A percentile compares a stretch with the other conserved stretches of the same genome.
phyloP scores from a whole-genome alignment of 2,888 invertebrate species.

The Harmothoe impar region DNA sequence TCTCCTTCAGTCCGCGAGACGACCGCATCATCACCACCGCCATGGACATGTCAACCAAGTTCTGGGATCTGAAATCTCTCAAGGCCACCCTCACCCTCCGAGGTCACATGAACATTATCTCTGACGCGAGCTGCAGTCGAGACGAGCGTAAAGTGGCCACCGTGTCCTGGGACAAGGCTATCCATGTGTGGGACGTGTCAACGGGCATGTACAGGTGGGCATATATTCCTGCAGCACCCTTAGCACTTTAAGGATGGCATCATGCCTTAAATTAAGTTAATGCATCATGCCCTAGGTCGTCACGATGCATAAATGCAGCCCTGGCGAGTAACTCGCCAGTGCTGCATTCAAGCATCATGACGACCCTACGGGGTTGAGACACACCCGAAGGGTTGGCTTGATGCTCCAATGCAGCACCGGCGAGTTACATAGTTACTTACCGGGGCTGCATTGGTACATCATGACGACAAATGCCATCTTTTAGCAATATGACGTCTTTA shows the following conservation, averaged over 20 bases:
- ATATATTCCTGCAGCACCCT: not conserved
- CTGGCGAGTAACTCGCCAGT: too few relatives aligned
- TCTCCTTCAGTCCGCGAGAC: conserved; percentile 78
- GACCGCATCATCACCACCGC: conserved; percentile 82
- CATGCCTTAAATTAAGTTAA: too few relatives aligned
- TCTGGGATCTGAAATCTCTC: conserved; percentile 79
- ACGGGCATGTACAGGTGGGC: conserved; percentile 82
- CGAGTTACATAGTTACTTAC: too few relatives aligned
- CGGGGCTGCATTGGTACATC: too few relatives aligned
- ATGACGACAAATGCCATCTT: not conserved
- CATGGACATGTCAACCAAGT: conserved; percentile 81
- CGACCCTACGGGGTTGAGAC: too few relatives aligned
- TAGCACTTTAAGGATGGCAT: too few relatives aligned
- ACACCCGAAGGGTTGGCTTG: too few relatives aligned
- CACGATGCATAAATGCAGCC: too few relatives aligned
- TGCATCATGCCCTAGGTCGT: too few relatives aligned
- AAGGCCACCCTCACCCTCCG: conserved; percentile 78
- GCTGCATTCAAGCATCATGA: too few relatives aligned
- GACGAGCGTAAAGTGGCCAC: conserved; percentile 82
- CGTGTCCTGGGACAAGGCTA: conserved; percentile 82
- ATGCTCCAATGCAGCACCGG: too few relatives aligned
- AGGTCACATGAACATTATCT: conserved; percentile 81
- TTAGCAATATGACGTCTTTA: too few relatives aligned
- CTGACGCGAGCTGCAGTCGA: conserved; percentile 77
- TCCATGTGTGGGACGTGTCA: conserved; percentile 82